Conservation (phyloP, 2,797 vertebrate genomes). For the Oceanodroma leucorhoa region DNA sequence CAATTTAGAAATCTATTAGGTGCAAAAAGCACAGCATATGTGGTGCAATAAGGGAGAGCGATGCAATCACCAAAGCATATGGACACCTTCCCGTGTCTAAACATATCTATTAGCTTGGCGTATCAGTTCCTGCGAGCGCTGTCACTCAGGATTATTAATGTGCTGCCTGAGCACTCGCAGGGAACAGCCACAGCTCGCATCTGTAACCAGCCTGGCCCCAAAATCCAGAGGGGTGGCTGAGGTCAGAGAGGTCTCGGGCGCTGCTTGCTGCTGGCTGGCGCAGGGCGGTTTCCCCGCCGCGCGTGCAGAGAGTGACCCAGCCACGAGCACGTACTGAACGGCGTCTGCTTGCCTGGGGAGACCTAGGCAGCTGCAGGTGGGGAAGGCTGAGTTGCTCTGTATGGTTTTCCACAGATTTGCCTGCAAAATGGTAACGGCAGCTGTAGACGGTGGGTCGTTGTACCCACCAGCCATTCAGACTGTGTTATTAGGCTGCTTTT, state of each 20-base stretch:
- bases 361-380: not conserved
- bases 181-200: not conserved
- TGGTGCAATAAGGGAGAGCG: not conserved
- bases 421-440: not conserved
- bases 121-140: not conserved
- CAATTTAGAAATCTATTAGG: conserved; percentile 32
- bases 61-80: not conserved
- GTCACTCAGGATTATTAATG: not conserved
- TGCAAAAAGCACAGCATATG: conserved; percentile 5
- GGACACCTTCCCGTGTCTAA: not conserved
- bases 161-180: not conserved
- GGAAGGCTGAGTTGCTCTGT: not conserved
- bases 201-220: not conserved
- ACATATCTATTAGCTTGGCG: not conserved
- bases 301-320: not conserved
- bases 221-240: not conserved
- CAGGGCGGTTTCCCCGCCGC: not conserved
- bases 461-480: not conserved
- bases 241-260: rapidly evolving
- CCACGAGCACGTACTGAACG: rapidly evolving
- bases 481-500: not conserved
- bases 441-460: not conserved
- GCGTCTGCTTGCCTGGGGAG: not conserved
- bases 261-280: not conserved
- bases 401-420: not conserved